Evolutionary conservation across 1,140 invertebrate genomes (phyloP), one percentile per base, ranked within the genome.

Genomic region (Anadara kagoshimensis): DNA sequence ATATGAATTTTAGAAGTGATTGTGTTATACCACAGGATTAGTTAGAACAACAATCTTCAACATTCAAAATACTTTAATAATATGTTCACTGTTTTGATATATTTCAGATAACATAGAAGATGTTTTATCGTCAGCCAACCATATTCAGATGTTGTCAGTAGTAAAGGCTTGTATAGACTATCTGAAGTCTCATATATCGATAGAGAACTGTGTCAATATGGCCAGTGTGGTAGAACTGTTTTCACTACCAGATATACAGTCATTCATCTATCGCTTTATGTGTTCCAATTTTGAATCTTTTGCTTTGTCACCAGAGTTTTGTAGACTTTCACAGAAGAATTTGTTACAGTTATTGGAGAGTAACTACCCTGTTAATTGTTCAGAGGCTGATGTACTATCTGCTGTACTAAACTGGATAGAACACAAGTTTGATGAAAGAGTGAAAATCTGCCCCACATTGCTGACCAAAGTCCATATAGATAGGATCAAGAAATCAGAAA

Each of bases 171-270:
- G 94, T 85, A 92, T 92, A 10, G 90, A 91, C 70, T 94, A 93
- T 78, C 85, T 94, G 20, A 90, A 93, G 85, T 87, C 90, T 24
- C 92, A 94, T 76, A 89, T 94, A 8, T 92, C 93, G 79, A 86
- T 94, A 69, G 93, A 94, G 49, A 94, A 94, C 83, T 94, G 93
- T 85, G 91, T 94, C 18, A 93, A 94, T 78, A 91, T 94, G 63
- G 92, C 92, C 1, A 93, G 91, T 16, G 91, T 94, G 69, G 93
- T 93, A 0, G 93, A 94, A 82, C 92, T 92, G 10, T 94, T 94
- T 85, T 92, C 91, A 0, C 87, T 94, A 43, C 87, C 89, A 63
- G 86, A 90, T 44, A 80, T 94, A 3, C 89, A 91, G 49, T 90
- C 90, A 65, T 89, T 90, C 36, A 92, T 93, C 3, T 93, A 93